Base-by-base conservation (phyloP, 64 coral and sea anemone species). In the Orbicella faveolata region DNA sequence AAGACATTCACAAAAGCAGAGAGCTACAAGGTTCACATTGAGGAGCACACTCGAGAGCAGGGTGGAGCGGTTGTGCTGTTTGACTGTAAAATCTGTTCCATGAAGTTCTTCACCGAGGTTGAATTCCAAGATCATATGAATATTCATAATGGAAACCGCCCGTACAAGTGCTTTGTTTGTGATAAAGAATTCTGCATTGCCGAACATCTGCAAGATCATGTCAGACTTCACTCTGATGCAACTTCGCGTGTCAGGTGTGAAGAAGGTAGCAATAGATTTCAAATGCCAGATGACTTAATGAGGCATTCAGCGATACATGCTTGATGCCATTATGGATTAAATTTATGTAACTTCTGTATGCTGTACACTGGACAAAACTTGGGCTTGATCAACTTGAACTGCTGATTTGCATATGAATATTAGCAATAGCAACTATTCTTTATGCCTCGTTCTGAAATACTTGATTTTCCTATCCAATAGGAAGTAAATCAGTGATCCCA, bases 71-170 rank as follows among this genome's bases (percentile, higher is more conserved):
- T 88, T n/a, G 64, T 80, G 5, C 52, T 94, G 0, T 78, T 96
- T 10, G 79, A 91, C 39, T 96, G 95, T 63, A 96, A 92, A 66
- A 94, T 94, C 83, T 96, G 95, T 34, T 94, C 91, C 36, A 87
- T 88, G 79, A 84, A 76, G 18, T 94, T 96, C 64, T 73, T 84
- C 1, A 72, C 85, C 16, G 77, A 96, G 30, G 87, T 10, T 34
- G 95, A 93, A 76, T 93, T 96, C 34, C 85, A 83, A 79, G 95
- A 96, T 68, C 95, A 96, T 48, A 96, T 96, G 95, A 96, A 96
- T 41, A 94, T 94, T 75, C 95, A 96, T 52, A 88, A 89, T 6
- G 92, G 92, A 12, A 90, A 75, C 44, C 90, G 93, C 35, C 95
- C 95, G 1, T 94, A 96, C 88, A 96, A 96, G 65, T 96, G 95